Evolutionary conservation across 2,888 invertebrate species (phyloP).

Genomic region (Cepaea hortensis): DNA sequence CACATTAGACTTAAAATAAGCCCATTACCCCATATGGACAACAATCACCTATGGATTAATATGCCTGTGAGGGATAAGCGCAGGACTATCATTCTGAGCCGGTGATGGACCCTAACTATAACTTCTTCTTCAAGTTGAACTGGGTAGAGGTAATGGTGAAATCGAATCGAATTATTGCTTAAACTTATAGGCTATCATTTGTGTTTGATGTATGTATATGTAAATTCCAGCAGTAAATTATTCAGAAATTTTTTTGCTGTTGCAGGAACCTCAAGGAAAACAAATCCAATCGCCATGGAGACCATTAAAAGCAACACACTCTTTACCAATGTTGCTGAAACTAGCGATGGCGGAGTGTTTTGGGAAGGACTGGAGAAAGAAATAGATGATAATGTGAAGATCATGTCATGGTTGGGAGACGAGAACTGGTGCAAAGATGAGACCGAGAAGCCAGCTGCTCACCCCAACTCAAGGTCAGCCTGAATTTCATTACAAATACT

Average conservation of each 20-base stretch:
- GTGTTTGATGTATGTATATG: no score
- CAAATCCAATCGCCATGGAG: conserved; percentile 97
- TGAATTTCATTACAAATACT: not conserved
- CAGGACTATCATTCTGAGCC: no score
- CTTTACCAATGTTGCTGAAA: conserved; percentile 97
- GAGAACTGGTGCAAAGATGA: conserved; percentile 76
- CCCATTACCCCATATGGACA: no score
- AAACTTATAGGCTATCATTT: no score
- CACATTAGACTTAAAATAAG: no score
- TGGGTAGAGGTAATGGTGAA: no score
- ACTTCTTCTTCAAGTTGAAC: no score
- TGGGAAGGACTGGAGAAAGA: conserved; percentile 98
- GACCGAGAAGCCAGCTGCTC: conserved; percentile 86
- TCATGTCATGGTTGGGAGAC: conserved; percentile 74
- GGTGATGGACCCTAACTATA: no score
- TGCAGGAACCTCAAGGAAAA: conserved; percentile 85
- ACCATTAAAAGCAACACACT: conserved; percentile 93
- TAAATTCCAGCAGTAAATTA: no score
- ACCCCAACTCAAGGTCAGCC: conserved; percentile 92
- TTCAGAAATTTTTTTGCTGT: not conserved
- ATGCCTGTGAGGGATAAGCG: no score
- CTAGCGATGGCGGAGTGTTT: conserved; percentile 95
- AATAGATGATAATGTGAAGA: conserved; percentile 60
- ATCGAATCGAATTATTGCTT: no score
- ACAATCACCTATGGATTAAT: no score